Base-by-base conservation (phyloP, 2,888 invertebrate genomes). In the Marasmarcha lunaedactyla region DNA sequence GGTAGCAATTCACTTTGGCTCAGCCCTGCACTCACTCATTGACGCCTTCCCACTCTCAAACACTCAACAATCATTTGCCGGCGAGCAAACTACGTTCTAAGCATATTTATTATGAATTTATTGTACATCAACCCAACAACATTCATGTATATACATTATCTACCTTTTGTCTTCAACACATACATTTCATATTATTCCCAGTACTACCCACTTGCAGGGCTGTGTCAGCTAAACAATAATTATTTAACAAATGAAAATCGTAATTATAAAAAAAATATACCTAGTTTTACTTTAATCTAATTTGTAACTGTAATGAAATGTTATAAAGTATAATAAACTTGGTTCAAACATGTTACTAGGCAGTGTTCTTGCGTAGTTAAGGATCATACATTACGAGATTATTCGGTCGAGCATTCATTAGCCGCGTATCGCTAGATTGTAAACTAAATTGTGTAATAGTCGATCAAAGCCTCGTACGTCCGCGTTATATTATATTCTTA, bases 301-400 rank as follows among this genome's bases (percentile, higher is more conserved):
- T 59, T 63, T 69, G 67, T 71, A 70, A 71, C 58, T 61, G 62
- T 71, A 70, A 68, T 63, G 68, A 70, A 62, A 63, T 71, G 63
- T 63, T 66, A 63, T 63, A 59, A 61, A 61, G 56, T 50, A 59
- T 59, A 62, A 59, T 61, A 55, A 57, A 60, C 63, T 61, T 46
- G 57, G 66, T 63, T 54, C 49, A 51, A 52, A 52, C 55, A 51
- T 50, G 55, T 54, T 51, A 51, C 47, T 34, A 48, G 50, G 48
- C 52, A 50, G 55, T 50, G 46, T 49, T 50, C 41, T 49, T 52
- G 48, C 47, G 46, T 56, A 60, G 57, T 42, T 55, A 53, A 61
- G 59, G 46, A 46, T 55, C 7, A 30, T 55, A 58, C 52, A 53
- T 55, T 52, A 49, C 51, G 54, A 54, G 54, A 56, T 55, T 55